Evolutionary conservation across 2,797 vertebrate genomes (phyloP).

Genomic region (Hemibagrus guttatus): DNA sequence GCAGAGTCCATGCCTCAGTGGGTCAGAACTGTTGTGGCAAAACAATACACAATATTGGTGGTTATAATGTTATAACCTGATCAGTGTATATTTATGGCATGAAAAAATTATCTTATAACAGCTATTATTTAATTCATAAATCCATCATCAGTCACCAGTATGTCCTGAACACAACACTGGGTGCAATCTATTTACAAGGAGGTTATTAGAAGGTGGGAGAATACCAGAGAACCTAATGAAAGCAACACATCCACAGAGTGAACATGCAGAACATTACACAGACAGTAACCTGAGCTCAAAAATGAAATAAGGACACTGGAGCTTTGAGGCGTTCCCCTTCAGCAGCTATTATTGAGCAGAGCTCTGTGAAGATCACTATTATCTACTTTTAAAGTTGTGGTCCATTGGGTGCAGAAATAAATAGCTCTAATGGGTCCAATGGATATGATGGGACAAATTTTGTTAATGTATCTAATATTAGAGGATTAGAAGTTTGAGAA

Average conservation of each 20-base stretch:
- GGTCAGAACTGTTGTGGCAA: no score
- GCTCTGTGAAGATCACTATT: background rate
- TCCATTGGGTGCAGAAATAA: background rate
- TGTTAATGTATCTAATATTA: background rate
- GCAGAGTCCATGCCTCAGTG: no score
- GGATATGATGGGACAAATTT: background rate
- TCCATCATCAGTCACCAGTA: background rate
- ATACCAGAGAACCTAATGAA: background rate
- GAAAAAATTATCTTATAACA: background rate
- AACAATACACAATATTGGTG: no score
- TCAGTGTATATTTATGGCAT: background rate
- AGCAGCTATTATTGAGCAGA: background rate
- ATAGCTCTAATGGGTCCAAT: background rate
- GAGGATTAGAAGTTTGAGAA: background rate
- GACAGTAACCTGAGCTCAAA: background rate
- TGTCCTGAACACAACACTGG: background rate
- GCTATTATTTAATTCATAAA: background rate
- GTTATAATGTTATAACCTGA: no score
- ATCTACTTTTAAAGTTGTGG: background rate
- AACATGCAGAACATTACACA: background rate
- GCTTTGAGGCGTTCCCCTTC: background rate
- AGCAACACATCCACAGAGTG: background rate
- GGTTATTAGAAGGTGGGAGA: background rate
- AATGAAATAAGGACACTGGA: background rate
- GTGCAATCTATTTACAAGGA: background rate